phyloP scores from a whole-genome alignment of 2,797 vertebrate species.

The Rhinoraja longicauda region DNA sequence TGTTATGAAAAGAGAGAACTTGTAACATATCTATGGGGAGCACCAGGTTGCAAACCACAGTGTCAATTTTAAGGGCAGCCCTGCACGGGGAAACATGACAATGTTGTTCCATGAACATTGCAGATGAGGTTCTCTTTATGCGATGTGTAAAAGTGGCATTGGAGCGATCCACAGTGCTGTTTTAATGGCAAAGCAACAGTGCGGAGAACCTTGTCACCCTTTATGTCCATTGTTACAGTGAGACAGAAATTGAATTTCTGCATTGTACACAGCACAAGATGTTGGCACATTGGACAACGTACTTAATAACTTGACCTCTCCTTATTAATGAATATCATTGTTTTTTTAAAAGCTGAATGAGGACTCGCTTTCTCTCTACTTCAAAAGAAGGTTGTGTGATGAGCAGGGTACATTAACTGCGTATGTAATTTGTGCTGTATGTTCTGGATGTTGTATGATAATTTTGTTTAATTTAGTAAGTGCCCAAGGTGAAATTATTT shows the following conservation, averaged over 20 bases:
- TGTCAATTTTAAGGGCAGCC: too few relatives aligned
- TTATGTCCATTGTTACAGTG: too few relatives aligned
- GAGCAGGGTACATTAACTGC: not conserved
- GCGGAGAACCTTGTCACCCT: too few relatives aligned
- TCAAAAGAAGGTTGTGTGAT: not conserved
- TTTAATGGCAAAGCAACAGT: too few relatives aligned
- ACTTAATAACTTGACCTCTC: slow-evolving; percentile 1
- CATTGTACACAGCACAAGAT: not conserved
- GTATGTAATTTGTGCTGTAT: not conserved
- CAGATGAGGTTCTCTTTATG: too few relatives aligned
- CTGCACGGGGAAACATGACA: too few relatives aligned
- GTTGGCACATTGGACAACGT: not conserved
- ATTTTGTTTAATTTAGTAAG: not conserved
- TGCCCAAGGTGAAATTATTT: not conserved
- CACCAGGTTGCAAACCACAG: too few relatives aligned
- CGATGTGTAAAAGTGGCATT: too few relatives aligned
- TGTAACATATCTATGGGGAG: too few relatives aligned
- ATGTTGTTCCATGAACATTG: too few relatives aligned
- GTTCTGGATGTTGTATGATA: not conserved
- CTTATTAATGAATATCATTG: slow-evolving; percentile 18
- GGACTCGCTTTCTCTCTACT: not conserved
- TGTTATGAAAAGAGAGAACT: too few relatives aligned
- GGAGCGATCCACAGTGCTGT: too few relatives aligned
- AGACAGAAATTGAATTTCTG: not conserved
- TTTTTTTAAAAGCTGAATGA: not conserved